Base-by-base conservation (phyloP, 2,888 invertebrate genomes). In the Pollenia labialis region DNA sequence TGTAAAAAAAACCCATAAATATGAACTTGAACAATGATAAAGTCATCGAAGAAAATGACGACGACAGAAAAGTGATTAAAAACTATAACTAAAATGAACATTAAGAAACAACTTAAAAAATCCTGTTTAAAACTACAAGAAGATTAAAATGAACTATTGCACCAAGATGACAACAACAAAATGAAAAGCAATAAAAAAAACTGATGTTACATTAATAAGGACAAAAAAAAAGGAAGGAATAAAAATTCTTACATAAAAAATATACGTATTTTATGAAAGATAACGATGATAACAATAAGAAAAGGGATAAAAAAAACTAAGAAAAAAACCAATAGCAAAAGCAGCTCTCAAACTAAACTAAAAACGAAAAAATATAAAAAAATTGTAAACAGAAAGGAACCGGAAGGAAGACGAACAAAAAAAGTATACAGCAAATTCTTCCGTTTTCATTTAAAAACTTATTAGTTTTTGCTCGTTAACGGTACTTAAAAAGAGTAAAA, bases 381-480 rank as follows among this genome's bases (percentile, higher is more conserved):
- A 90, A 89, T 85, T 88, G 87, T 88, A 88, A 90, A 89, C 89
- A 66, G 42, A 75, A 81, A 77, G 66, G 81, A 80, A 76, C 58
- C 69, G 77, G 79, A 84, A 84, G 84, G 72, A 79, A 84, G 52
- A 14, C 32, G 72, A 83, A 76, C 40, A 60, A 72, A 83, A 83
- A 80, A 88, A 83, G 76, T 89, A 54, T 56, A 87, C 72, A 84
- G 77, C 85, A 77, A 81, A 80, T 79, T 58, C 76, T 84, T 86
- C 82, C 81, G 87, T 91, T 90, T 90, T 89, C 90, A 91, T 91
- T 92, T 91, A 90, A 75, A 90, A 89, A 91, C 91, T 91, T 91
- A 92, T 91, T 91, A 92, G 92, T 92, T 92, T 92, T 92, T 92
- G 93, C 93, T 92, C 93, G 93, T 92, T 92, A 92, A 91, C 90